Conservation (phyloP, 2,113 vertebrate species). For the Elanoides forficatus region DNA sequence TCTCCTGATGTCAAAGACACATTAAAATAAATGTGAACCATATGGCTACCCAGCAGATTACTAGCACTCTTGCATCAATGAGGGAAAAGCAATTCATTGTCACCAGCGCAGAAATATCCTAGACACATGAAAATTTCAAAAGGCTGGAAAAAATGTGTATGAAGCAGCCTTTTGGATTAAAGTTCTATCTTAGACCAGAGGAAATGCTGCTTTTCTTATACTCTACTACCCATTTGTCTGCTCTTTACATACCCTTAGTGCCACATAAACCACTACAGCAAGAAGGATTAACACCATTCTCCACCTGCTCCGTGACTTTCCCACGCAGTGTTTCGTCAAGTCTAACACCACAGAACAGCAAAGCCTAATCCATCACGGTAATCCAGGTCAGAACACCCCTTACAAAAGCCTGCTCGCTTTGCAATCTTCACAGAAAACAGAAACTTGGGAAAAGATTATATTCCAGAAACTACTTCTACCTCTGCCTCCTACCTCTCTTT, state of each 20-base stretch:
- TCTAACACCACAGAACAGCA: conserved; percentile 14
- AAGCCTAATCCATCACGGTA: conserved; percentile 7
- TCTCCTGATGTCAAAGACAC: conserved; percentile 82
- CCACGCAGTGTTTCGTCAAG: conserved; percentile 32
- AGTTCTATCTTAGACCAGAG: not conserved
- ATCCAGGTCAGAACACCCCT: conserved; percentile 23
- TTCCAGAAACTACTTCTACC: not conserved
- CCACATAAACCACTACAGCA: not conserved
- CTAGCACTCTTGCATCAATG: conserved; percentile 58
- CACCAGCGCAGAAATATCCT: conserved; percentile 61
- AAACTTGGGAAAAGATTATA: not conserved
- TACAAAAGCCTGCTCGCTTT: not conserved
- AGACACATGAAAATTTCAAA: conserved; percentile 49
- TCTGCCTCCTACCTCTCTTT: not conserved
- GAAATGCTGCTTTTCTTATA: conserved; percentile 37
- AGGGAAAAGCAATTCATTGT: conserved; percentile 81
- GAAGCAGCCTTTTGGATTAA: conserved; percentile 28
- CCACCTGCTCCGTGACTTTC: conserved; percentile 52
- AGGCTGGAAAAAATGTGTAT: conserved; percentile 13
- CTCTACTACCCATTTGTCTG: not conserved
- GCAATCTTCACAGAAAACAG: not conserved
- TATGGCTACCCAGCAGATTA: conserved; percentile 79
- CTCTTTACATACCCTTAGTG: conserved; percentile 26
- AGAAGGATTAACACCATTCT: conserved; percentile 51
- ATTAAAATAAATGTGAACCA: conserved; percentile 87